These are phyloP conservation scores for Brotula barbata DNA, from an alignment of 2,797 vertebrate genomes.

Conservation along the genomic window DNA sequence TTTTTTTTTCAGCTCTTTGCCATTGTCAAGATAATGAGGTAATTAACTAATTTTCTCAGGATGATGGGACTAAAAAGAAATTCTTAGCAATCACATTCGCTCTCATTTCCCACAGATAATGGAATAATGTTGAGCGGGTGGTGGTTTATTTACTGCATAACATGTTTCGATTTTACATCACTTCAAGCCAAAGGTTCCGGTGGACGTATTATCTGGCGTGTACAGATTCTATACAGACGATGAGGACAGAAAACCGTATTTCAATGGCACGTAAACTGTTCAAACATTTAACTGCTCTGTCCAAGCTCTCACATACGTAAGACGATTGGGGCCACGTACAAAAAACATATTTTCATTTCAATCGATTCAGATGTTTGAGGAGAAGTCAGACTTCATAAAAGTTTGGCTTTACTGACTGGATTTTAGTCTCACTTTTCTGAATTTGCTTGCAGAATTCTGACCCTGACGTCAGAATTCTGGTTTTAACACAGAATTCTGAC, in stretches of 20 bases:
- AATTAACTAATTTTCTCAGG: neutral
- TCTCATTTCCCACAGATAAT: conserved; percentile 23
- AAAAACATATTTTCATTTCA: neutral
- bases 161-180: conserved; percentile 83
- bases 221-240: conserved; percentile 77
- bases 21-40: neutral
- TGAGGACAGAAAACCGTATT: conserved; percentile 60
- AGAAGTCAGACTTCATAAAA: no score
- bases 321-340: conserved; percentile 10
- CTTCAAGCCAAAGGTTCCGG: conserved; percentile 90
- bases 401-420: no score
- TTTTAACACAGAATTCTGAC: conserved; percentile 12
- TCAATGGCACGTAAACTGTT: conserved; percentile 85
- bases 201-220: conserved; percentile 77
- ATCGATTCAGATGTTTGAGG: no score
- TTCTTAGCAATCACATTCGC: conserved; percentile 15
- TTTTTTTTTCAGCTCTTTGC: no score
- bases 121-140: conserved; percentile 71
- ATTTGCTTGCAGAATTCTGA: neutral
- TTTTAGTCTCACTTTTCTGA: no score
- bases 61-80: neutral
- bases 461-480: neutral
- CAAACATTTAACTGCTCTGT: conserved; percentile 83
- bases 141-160: conserved; percentile 78
- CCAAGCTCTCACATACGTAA: conserved; percentile 54